Base-by-base conservation (phyloP, 2,797 vertebrate species). In the Paguma larvata region DNA sequence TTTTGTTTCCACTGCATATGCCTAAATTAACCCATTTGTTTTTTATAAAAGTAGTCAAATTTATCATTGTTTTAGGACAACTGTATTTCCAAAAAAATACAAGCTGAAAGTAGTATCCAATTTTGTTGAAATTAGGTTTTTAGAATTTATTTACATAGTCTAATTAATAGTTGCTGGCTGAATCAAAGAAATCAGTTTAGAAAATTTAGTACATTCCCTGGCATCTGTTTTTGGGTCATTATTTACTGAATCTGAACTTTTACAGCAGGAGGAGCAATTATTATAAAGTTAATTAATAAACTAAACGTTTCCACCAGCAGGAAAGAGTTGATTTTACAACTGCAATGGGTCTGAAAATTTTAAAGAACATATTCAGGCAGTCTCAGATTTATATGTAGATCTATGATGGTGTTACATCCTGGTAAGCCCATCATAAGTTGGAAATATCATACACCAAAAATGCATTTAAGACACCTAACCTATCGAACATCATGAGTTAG, bases 211-310 rank as follows among this genome's bases (percentile, higher is more conserved):
- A 32, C 3, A 68, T 63, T 92, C 72, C 8, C 44, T 96, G 10
- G 34, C 14, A 96, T 94, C 70, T 94, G 68, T 84, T 96, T 46
- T 34, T 68, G 12, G 38, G 46, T 53, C 85, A 87, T 89, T 94
- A 86, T 53, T 95, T 93, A 95, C 53, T 83, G 53, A 95, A 88
- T 23, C 77, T 65, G 19, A 8, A 72, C 6, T 63, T 95, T 94
- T 94, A 82, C 41, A 92, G 34, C 82, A 97, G 32, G 53, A 51
- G 30, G 27, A 46, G 9, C 44, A 95, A 67, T 96, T 83, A 82
- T 87, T 94, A 96, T 82, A 82, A 78, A 93, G n/a, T 63, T 97
- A 94, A 92, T 78, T 90, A 72, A 92, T 87, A 87, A 85, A 73
- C 25, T 84, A 96, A 95, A 32, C 44, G 70, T 95, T 85, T 85